Conservation (phyloP, 2,888 invertebrate genomes). For the Sclerodermus sp. region DNA sequence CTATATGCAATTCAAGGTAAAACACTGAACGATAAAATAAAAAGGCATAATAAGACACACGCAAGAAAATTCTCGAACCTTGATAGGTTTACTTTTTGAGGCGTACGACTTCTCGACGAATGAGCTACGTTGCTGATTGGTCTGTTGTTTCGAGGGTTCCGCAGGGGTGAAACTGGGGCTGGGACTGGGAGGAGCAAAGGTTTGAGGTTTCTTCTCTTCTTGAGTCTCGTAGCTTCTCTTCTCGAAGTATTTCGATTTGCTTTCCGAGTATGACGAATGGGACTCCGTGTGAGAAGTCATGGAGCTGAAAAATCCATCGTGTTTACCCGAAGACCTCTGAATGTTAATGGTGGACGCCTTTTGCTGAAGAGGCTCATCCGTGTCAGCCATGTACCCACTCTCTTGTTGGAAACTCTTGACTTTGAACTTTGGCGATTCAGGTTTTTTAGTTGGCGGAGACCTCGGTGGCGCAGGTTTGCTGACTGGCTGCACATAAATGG, state of each 20-base stretch:
- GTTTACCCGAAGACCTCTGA: conserved; percentile 42
- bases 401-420: conserved; percentile 59
- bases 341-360: conserved; percentile 18
- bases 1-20: no score
- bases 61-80: conserved; percentile 43
- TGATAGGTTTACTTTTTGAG: conserved; percentile 44
- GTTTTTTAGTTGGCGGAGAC: conserved; percentile 44
- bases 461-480: conserved; percentile 43
- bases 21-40: no score
- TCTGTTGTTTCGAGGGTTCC: conserved; percentile 21
- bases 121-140: conserved; percentile 42
- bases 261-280: conserved; percentile 44
- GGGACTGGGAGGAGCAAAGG: conserved; percentile 17
- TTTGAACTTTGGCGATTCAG: conserved; percentile 62
- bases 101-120: conserved; percentile 44
- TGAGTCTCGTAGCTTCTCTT: conserved; percentile 45
- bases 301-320: conserved; percentile 38
- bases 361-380: conserved; percentile 64
- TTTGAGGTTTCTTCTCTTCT: conserved; percentile 32
- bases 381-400: conserved; percentile 73
- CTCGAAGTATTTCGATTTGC: conserved; percentile 44
- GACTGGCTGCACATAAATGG: conserved; percentile 48
- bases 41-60: conserved; percentile 4
- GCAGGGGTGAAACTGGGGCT: neutral
- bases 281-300: conserved; percentile 39